Conservation (phyloP, 2,797 vertebrate genomes). For the Margarornis squamiger region DNA sequence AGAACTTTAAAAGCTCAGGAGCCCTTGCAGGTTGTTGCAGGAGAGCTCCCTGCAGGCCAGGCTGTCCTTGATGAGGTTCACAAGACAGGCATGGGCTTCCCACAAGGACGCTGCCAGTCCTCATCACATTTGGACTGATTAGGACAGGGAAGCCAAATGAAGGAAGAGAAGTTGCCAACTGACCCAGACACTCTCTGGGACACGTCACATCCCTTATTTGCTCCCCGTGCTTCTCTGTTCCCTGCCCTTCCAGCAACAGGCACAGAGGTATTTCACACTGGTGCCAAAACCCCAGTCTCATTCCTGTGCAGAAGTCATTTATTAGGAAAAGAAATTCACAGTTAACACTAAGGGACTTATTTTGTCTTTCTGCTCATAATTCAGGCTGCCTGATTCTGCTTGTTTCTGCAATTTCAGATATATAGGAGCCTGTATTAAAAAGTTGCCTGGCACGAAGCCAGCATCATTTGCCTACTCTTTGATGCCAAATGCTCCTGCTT, state of each 20-base stretch:
- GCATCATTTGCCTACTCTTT: background rate
- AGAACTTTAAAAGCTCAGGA: background rate
- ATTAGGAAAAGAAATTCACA: background rate
- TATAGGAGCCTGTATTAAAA: background rate
- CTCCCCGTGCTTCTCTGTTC: background rate
- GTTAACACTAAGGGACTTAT: background rate
- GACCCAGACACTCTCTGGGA: background rate
- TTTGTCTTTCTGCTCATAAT: background rate
- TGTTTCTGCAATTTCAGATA: background rate
- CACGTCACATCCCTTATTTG: background rate
- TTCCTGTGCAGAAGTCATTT: background rate
- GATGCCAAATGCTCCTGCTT: slow-evolving; percentile 8
- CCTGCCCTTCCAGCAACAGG: background rate
- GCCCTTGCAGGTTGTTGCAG: background rate
- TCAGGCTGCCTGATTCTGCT: background rate
- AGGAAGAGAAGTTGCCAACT: background rate
- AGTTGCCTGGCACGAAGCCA: background rate
- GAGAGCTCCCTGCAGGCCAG: background rate
- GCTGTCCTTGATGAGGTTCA: background rate
- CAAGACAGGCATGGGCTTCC: background rate
- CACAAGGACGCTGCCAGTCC: background rate
- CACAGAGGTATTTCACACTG: too few relatives aligned
- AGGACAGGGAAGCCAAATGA: background rate
- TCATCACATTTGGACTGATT: background rate
- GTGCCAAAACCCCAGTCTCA: background rate